Evolutionary conservation across 2,113 vertebrate genomes (phyloP), one percentile per base, ranked within the genome.

Genomic region (Siniperca knerii): DNA sequence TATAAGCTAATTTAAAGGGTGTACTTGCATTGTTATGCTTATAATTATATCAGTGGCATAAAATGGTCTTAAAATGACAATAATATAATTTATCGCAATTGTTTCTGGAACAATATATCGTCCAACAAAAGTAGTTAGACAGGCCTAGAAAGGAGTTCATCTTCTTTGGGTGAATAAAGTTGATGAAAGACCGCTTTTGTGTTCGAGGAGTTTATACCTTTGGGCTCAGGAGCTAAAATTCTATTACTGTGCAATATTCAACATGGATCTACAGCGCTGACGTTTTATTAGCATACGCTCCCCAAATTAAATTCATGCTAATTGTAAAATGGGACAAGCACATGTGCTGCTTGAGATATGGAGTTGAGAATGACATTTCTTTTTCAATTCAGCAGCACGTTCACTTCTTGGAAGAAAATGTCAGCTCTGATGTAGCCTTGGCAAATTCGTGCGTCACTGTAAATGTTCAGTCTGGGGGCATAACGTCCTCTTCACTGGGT

Each of bases 231-330:
- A 69, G 87, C 40, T 64, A 44, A 69, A 73, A 50, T 29, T 35
- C 37, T 67, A 44, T 57, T 74, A 66, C 16, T 37, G 58, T 13
- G 44, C 25, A 6, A 18, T 72, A 67, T 77, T 70, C 46, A 1
- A 29, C 52, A 11, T 37, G 69, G 61, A 79, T 58, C 67, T n/a
- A 6, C 76, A 68, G 73, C 12, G 1, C 66, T 55, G 70, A 75
- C 1, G 25, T 46, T 71, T 42, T 44, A 71, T 87, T 58, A 78
- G 79, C 77, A 79, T 65, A 37, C 12, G 58, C 57, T 61, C 12
- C 44, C n/a, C 46, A 33, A 83, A 72, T 88, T 69, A 74, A 83
- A 69, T 71, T 42, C 62, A 58, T 18, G 72, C 77, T 79, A 68
- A 84, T 60, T 0, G 18, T 12, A 84, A 37, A 81, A 81, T 35